Base-by-base conservation (phyloP, 37 sponge, comb jelly and placozoan species). In the Bolinopsis microptera region DNA sequence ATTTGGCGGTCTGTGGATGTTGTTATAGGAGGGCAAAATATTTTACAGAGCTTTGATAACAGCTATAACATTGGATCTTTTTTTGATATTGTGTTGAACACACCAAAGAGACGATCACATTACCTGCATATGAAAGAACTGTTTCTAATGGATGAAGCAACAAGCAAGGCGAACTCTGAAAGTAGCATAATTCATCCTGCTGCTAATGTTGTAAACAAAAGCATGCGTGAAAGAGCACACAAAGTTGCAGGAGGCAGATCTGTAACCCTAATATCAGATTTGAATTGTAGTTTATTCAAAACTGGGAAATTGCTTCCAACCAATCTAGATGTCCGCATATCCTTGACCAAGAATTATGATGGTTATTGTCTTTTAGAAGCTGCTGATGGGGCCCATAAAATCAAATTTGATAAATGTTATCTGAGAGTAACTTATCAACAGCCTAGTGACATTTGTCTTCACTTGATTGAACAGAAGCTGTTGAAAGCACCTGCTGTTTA, bases 1-100 rank as follows among this genome's bases (percentile, higher is more conserved):
- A 30, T 80, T 8, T 80, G 82, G 82, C 16, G 82, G 82, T 36
- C 36, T 13, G 82, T 80, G 3, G 82, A n/a, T n/a, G n/a, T n/a
- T n/a, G n/a, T n/a, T n/a, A n/a, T n/a, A n/a, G n/a, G n/a, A n/a
- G n/a, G n/a, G n/a, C n/a, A n/a, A n/a, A n/a, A n/a, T n/a, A n/a
- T n/a, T n/a, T n/a, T n/a, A n/a, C n/a, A n/a, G n/a, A n/a, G n/a
- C n/a, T n/a, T n/a, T n/a, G n/a, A n/a, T n/a, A n/a, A n/a, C n/a
- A n/a, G n/a, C n/a, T n/a, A 80, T 22, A 70, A 70, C 21, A 70
- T 70, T 70, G 74, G 74, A 2, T 70, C 74, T 22, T 70, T 9
- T 9, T 70, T 70, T 26, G 82, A 80, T 80, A 35, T 36, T 80
- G 82, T 22, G 1, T 8, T 80, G 24, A 32, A 80, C 22, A 18